Evolutionary conservation across 1,140 invertebrate genomes (phyloP), one percentile per base, ranked within the genome.

Genomic region (Heterodera carotae): DNA sequence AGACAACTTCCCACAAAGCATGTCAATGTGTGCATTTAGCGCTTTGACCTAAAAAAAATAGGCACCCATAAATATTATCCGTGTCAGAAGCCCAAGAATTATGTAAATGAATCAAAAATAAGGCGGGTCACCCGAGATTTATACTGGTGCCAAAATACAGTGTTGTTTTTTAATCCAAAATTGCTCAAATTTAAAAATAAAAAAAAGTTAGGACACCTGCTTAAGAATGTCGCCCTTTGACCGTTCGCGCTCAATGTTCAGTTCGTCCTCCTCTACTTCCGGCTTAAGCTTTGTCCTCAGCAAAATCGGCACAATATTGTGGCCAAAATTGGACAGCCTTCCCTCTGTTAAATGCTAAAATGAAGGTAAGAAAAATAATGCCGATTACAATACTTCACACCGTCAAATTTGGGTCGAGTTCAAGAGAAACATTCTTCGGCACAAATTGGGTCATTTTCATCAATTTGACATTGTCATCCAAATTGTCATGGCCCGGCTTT

Each of bases 241-340:
- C 62, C 43, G 67, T 22, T 39, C 53, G 22, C 77, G 66, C 6
- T 48, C 75, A 4, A 78, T 70, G n/a, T 67, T 79, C 10, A 25
- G 22, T 36, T 79, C 78, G 31, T 79, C 78, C 31, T 80, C 78
- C 59, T 79, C 78, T 10, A 79, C 76, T 4, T 79, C 78, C 25
- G 78, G 78, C 6, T 62, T 72, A 22, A 79, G 66, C 64, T 79
- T 79, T 33, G 78, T 79, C 25, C 78, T 33, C 36, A 79, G 36
- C 15, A 69, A 80, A 60, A 66, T 36, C n/a, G 75, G 78, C 15
- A 79, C 69, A 53, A 79, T 34, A 48, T 79, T 70, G 43, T 79
- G 78, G 43, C 72, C 70, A 29, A 72, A 79, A 31, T 43, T 70
- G 5, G 33, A n/a, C 29, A 79, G 27, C 27, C 78, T 64, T n/a